Base-by-base conservation (phyloP, 2,888 invertebrate genomes). In the Embidobia sp. region DNA sequence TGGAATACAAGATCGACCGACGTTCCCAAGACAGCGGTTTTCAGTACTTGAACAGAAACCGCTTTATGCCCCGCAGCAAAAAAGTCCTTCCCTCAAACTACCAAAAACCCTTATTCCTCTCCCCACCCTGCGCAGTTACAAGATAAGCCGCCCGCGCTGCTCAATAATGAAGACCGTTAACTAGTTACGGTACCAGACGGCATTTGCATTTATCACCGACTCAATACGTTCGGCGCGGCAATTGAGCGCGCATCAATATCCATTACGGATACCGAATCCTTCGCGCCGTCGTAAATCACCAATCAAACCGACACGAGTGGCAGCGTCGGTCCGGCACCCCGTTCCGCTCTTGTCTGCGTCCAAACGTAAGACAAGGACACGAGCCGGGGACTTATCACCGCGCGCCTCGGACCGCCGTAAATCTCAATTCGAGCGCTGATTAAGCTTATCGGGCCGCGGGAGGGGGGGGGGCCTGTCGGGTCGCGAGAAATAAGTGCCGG, bases 341-440 rank as follows among this genome's bases (percentile, higher is more conserved):
- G n/a, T n/a, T n/a, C n/a, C n/a, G n/a, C n/a, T n/a, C n/a, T 26
- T 18, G 31, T 51, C 40, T 7, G 27, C 29, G 10, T 4, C 18
- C 8, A 1, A 18, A n/a, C 22, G 8, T 3, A 26, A 33, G 15
- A 37, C 13, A 59, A 46, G 13, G 46, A 64, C n/a, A 11, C 40
- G 1, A 29, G 8, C n/a, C 18, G 22, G 19, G 49, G 15, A 57
- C 48, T 76, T 76, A 76, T 76, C 70, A 64, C 42, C 55, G 22
- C 40, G 42, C 22, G 61, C 49, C 18, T 48, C 18, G 26, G 67
- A 59, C 61, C 64, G 64, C 69, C 75, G 76, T 78, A 78, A 78
- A 78, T 78, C 78, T 78, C 51, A 27, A 63, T 72, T 78, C 72
- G 75, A 59, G 40, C 73, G 57, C 64, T 78, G 78, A 78, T 78